phyloP scores from a whole-genome alignment of 1,140 invertebrate genomes.

The Druon quercuslanigerum region DNA sequence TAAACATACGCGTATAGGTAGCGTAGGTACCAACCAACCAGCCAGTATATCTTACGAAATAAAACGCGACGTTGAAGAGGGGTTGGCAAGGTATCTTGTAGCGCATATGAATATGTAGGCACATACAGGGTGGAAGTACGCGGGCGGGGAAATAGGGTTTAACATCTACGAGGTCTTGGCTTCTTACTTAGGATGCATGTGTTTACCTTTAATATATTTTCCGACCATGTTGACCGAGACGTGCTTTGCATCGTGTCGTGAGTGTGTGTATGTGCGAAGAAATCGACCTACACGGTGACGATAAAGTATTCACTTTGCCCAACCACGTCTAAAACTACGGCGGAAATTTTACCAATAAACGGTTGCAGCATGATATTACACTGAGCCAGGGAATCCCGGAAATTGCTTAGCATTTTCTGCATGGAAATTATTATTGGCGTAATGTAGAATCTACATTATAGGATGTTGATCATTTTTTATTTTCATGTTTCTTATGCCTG shows the following conservation, averaged over 20 bases:
- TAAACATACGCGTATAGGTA: slow-evolving; percentile 25
- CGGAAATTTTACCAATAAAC: slow-evolving; percentile 27
- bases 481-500: too few species aligned
- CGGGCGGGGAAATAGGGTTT: slow-evolving; percentile 26
- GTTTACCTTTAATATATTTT: slow-evolving; percentile 66
- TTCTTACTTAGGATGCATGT: slow-evolving; percentile 61
- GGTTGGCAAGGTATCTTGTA: slow-evolving; percentile 47
- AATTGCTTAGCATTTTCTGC: slow-evolving; percentile 20
- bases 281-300: slow-evolving; percentile 47
- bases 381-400: slow-evolving; percentile 28
- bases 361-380: slow-evolving; percentile 24
- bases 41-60: slow-evolving; percentile 14
- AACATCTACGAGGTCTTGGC: slow-evolving; percentile 16
- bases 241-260: slow-evolving; percentile 47
- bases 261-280: slow-evolving; percentile 39
- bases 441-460: background rate
- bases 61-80: slow-evolving; percentile 29
- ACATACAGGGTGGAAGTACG: slow-evolving; percentile 36
- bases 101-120: slow-evolving; percentile 51
- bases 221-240: slow-evolving; percentile 62
- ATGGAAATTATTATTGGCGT: slow-evolving; percentile 12
- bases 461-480: background rate
- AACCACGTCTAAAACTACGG: slow-evolving; percentile 21
- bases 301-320: slow-evolving; percentile 61
- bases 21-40: slow-evolving; percentile 2